A percentile compares a stretch with the other conserved stretches of the same genome.
Conservation (phyloP, 64 coral and sea anemone genomes). For the Platygyra sinensis region DNA sequence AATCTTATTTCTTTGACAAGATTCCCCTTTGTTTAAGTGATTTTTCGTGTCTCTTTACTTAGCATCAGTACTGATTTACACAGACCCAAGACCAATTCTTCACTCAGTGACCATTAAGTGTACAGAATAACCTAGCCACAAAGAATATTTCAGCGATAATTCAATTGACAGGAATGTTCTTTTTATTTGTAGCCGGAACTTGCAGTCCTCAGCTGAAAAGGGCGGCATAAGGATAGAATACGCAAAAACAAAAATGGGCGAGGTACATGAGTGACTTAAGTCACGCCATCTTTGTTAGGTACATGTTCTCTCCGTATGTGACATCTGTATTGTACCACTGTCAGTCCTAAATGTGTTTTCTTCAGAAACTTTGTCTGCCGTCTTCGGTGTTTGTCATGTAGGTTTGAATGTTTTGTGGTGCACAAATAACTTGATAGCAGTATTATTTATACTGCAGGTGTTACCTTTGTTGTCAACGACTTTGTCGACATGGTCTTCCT, state of each 20-base stretch:
- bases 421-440: no score
- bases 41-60: no score
- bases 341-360: no score
- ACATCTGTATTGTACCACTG: not conserved
- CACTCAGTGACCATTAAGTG: no score
- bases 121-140: not conserved
- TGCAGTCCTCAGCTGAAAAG: slow-evolving; percentile 63
- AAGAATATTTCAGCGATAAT: not conserved
- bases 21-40: not conserved
- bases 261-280: slow-evolving; percentile 63
- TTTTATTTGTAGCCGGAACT: not conserved
- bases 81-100: no score
- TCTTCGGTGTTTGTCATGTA: no score
- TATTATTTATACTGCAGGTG: no score
- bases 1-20: not conserved
- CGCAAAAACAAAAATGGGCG: slow-evolving; percentile 96
- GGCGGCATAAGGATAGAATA: slow-evolving; percentile 97
- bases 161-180: not conserved
- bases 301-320: not conserved
- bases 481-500: no score
- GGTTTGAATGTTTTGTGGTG: no score
- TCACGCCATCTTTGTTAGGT: slow-evolving; percentile 4
- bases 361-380: no score
- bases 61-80: no score
- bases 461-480: no score